Conservation (phyloP, 2,888 invertebrate genomes). For the Eristalis arbustorum region DNA sequence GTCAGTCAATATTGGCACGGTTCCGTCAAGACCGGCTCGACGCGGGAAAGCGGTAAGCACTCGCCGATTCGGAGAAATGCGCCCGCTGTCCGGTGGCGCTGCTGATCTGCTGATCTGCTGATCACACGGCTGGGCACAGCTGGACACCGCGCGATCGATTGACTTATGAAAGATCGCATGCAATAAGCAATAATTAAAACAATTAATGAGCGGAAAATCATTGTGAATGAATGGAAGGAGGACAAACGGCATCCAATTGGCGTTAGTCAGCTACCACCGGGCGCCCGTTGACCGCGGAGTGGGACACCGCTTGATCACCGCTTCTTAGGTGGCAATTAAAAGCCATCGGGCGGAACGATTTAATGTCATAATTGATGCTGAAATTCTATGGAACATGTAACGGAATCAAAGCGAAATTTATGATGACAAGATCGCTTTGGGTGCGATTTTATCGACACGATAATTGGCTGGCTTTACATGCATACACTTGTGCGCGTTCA, state of each 20-base stretch:
- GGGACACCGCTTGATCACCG: conserved; percentile 36
- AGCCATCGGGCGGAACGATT: conserved; percentile 45
- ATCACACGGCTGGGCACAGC: no score
- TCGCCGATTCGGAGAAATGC: conserved; percentile 53
- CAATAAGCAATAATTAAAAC: conserved; percentile 68
- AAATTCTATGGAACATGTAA: conserved; percentile 25
- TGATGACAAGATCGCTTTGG: conserved; percentile 36
- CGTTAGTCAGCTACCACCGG: neutral
- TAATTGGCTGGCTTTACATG: neutral
- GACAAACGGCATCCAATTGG: conserved; percentile 19
- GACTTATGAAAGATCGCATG: conserved; percentile 60
- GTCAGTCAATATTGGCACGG: conserved; percentile 49
- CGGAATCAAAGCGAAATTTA: conserved; percentile 36
- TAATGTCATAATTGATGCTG: conserved; percentile 58
- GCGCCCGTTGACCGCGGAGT: neutral
- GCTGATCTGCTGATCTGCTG: neutral
- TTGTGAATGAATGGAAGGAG: conserved; percentile 55
- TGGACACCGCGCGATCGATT: conserved; percentile 41
- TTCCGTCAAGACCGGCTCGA: conserved; percentile 20
- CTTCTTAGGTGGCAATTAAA: conserved; percentile 64
- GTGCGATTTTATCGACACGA: conserved; percentile 2
- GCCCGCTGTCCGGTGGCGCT: neutral
- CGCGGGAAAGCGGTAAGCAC: conserved; percentile 53
- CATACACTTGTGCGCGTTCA: neutral
- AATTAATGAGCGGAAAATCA: conserved; percentile 66